phyloP scores from a whole-genome alignment of 1,140 invertebrate species.

The Halictus rubicundus region DNA sequence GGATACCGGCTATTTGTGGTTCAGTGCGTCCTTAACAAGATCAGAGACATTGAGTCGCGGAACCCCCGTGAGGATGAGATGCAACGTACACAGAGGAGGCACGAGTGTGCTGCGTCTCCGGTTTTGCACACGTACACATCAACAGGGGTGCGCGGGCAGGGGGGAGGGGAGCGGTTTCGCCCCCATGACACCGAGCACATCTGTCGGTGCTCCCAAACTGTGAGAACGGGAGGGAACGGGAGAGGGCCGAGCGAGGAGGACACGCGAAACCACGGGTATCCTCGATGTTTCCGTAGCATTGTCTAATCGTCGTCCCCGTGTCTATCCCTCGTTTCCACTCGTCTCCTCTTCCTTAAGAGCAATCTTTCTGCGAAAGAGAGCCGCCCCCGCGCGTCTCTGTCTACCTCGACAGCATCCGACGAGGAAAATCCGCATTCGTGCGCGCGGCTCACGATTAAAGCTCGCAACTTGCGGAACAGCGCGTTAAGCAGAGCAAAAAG shows the following conservation, averaged over 20 bases:
- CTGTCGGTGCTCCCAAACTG: constrained; percentile 76
- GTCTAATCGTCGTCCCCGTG: constrained; percentile 74
- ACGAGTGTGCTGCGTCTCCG: constrained; percentile 14
- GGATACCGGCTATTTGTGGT: constrained; percentile 77
- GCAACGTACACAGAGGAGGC: constrained; percentile 21
- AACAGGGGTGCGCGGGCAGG: not conserved
- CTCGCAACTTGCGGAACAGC: constrained; percentile 2
- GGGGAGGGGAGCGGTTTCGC: not conserved
- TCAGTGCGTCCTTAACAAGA: constrained; percentile 79
- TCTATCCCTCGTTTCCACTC: constrained; percentile 47
- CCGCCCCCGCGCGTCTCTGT: not conserved
- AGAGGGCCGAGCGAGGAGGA: constrained; percentile 30
- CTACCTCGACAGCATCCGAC: constrained; percentile 56
- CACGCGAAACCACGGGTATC: constrained; percentile 46
- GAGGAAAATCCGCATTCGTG: constrained; percentile 72
- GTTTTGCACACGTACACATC: constrained; percentile 15
- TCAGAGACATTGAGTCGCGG: constrained; percentile 69
- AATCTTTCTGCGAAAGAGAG: not conserved
- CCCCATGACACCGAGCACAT: constrained; percentile 69
- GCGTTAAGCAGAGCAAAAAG: constrained; percentile 29
- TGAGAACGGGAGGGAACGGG: not conserved
- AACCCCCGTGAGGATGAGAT: constrained; percentile 58
- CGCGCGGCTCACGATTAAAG: constrained; percentile 50
- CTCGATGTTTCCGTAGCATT: constrained; percentile 71
- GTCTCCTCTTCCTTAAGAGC: not conserved